A percentile compares a stretch with the other conserved stretches of the same genome.
These are phyloP conservation scores for Potamarius usumacintae DNA, from an alignment of 2,113 vertebrate species.

Conservation along the genomic window DNA sequence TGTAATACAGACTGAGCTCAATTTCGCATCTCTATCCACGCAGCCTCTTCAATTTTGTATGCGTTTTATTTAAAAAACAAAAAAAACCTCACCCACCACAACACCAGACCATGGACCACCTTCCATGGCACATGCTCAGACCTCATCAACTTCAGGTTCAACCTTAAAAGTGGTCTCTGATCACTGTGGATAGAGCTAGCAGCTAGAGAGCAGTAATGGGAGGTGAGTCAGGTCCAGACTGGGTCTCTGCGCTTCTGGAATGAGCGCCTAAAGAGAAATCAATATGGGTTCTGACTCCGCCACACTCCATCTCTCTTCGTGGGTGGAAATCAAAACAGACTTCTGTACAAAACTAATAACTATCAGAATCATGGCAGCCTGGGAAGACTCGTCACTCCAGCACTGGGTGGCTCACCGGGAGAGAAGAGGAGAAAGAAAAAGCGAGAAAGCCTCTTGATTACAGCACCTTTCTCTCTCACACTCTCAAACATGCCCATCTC, in stretches of 20 bases:
- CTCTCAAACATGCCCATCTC: constrained; percentile 30
- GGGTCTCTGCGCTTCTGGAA: constrained; percentile 47
- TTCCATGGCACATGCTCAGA: not conserved
- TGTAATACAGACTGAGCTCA: not conserved
- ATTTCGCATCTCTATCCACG: not conserved
- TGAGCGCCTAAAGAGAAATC: constrained; percentile 64
- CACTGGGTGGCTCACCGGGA: constrained; percentile 5
- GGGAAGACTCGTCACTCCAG: constrained; percentile 48
- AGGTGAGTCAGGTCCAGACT: constrained; percentile 48
- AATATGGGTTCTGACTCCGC: constrained; percentile 69
- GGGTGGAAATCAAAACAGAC: constrained; percentile 63
- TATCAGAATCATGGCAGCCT: constrained; percentile 45
- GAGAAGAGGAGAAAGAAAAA: constrained; percentile 9
- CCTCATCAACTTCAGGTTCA: constrained; percentile 22
- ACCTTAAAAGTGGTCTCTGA: constrained; percentile 25
- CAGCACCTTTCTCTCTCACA: constrained; percentile 21
- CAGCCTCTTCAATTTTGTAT: not conserved
- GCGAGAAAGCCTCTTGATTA: constrained; percentile 36
- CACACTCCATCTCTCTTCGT: constrained; percentile 43
- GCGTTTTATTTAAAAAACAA: no score
- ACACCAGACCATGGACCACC: not conserved
- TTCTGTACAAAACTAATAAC: constrained; percentile 65
- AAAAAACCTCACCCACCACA: no score
- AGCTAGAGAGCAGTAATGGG: constrained; percentile 42
- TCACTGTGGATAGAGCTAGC: constrained; percentile 20